Evolutionary conservation across 1,140 invertebrate species (phyloP).

Genomic region (Tachypleus tridentatus): DNA sequence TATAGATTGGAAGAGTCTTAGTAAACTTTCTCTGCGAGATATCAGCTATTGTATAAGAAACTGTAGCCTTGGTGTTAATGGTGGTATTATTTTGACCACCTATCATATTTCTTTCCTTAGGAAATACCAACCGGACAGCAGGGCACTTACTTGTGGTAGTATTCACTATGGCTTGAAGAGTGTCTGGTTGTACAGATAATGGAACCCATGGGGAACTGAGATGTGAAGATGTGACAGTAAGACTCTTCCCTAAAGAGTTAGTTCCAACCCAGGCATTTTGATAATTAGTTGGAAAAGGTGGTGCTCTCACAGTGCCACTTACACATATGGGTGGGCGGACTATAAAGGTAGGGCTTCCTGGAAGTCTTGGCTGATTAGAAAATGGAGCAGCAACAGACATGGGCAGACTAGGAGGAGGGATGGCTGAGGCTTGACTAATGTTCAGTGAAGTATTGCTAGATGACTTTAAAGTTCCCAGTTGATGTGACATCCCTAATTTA

Average conservation of each 20-base stretch:
- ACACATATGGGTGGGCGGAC: conserved; percentile 16
- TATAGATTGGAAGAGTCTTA: conserved; percentile 27
- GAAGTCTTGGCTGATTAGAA: conserved; percentile 11
- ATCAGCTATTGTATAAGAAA: conserved; percentile 43
- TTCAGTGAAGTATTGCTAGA: conserved; percentile 10
- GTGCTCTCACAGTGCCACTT: conserved; percentile 1
- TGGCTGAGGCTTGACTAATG: conserved; percentile 14
- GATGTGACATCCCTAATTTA: conserved; percentile 7
- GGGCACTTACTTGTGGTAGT: conserved; percentile 17
- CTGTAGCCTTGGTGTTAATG: too few relatives aligned
- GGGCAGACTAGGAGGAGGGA: conserved; percentile 20
- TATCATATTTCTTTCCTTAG: conserved; percentile 20
- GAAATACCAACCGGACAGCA: conserved; percentile 24
- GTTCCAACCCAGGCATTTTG: conserved; percentile 18
- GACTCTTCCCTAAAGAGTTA: conserved; percentile 11
- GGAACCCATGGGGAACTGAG: conserved; percentile 6
- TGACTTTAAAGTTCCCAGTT: conserved; percentile 7
- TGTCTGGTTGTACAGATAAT: background rate
- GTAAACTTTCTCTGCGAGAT: conserved; percentile 14
- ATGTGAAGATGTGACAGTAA: conserved; percentile 11
- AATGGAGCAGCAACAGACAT: conserved; percentile 21
- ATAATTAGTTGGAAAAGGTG: conserved; percentile 16
- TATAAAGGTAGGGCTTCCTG: conserved; percentile 5
- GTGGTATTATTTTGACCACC: background rate
- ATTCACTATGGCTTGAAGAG: too few relatives aligned